Evolutionary conservation across 2,888 invertebrate species (phyloP).

Genomic region (Ganaspis brasiliensis): DNA sequence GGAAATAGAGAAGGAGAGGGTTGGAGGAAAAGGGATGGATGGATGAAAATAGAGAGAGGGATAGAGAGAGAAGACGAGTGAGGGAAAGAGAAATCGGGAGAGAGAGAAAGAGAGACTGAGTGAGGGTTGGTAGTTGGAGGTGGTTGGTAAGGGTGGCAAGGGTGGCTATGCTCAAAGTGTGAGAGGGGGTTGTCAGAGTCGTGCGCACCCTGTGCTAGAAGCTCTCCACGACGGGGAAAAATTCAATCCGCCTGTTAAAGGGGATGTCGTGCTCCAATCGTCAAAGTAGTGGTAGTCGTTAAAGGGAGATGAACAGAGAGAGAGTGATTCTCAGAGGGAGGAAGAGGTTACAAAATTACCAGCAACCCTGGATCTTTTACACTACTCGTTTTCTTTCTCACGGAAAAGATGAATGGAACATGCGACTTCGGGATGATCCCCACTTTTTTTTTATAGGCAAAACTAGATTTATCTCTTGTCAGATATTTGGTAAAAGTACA

Average conservation of each 20-base stretch:
- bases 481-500: too few relatives aligned
- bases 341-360: slow-evolving; percentile 57
- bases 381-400: slow-evolving; percentile 49
- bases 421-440: slow-evolving; percentile 31
- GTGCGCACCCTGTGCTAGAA: slow-evolving; percentile 71
- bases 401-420: slow-evolving; percentile 52
- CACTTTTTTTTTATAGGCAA: slow-evolving; percentile 20
- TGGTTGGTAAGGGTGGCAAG: slow-evolving; percentile 43
- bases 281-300: slow-evolving; percentile 56
- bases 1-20: too few relatives aligned
- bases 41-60: slow-evolving; percentile 51
- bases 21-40: too few relatives aligned
- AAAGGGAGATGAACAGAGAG: slow-evolving; percentile 55
- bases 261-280: slow-evolving; percentile 72
- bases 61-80: slow-evolving; percentile 62
- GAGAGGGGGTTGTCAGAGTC: slow-evolving; percentile 64
- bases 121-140: slow-evolving; percentile 46
- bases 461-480: neutral
- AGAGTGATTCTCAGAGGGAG: slow-evolving; percentile 50
- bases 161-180: slow-evolving; percentile 47
- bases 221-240: slow-evolving; percentile 61
- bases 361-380: slow-evolving; percentile 45
- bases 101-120: slow-evolving; percentile 53
- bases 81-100: slow-evolving; percentile 45
- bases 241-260: slow-evolving; percentile 79